A percentile compares a stretch with the other conserved stretches of the same genome.
These are phyloP conservation scores for Xanthia icteritia DNA, from an alignment of 2,888 invertebrate species.

Conservation along the genomic window DNA sequence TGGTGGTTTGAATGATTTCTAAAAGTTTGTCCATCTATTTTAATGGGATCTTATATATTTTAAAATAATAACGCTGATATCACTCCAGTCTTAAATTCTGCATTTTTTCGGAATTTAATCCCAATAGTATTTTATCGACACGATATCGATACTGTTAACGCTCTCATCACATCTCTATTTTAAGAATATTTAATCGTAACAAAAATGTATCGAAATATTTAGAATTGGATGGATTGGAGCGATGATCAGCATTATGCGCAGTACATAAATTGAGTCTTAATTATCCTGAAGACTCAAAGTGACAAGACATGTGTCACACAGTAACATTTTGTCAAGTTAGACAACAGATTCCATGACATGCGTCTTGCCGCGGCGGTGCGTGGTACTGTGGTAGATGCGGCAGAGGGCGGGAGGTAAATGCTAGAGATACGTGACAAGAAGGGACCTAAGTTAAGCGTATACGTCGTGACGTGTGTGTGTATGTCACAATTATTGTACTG, in stretches of 20 bases:
- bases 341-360: slow-evolving; percentile 13
- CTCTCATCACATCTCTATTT: slow-evolving; percentile 25
- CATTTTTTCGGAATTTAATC: background rate
- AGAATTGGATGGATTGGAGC: background rate
- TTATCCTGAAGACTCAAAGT: slow-evolving; percentile 30
- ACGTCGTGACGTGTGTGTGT: slow-evolving; percentile 48
- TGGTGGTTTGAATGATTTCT: too few relatives aligned
- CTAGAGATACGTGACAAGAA: slow-evolving; percentile 37
- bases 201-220: background rate
- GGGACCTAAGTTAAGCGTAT: slow-evolving; percentile 57
- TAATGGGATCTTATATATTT: too few relatives aligned
- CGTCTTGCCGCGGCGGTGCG: slow-evolving; percentile 23
- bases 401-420: background rate
- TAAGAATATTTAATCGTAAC: slow-evolving; percentile 1
- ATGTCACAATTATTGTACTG: slow-evolving; percentile 49
- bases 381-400: background rate
- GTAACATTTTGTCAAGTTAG: slow-evolving; percentile 19
- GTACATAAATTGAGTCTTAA: slow-evolving; percentile 27
- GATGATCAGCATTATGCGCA: slow-evolving; percentile 14
- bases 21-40: too few relatives aligned
- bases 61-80: slow-evolving; percentile 23
- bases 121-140: slow-evolving; percentile 14
- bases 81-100: background rate
- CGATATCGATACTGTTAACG: slow-evolving; percentile 8
- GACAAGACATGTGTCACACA: slow-evolving; percentile 40